These are phyloP conservation scores for Lepidochrysops patricia DNA, from an alignment of 2,888 invertebrate genomes.

Conservation along the genomic window DNA sequence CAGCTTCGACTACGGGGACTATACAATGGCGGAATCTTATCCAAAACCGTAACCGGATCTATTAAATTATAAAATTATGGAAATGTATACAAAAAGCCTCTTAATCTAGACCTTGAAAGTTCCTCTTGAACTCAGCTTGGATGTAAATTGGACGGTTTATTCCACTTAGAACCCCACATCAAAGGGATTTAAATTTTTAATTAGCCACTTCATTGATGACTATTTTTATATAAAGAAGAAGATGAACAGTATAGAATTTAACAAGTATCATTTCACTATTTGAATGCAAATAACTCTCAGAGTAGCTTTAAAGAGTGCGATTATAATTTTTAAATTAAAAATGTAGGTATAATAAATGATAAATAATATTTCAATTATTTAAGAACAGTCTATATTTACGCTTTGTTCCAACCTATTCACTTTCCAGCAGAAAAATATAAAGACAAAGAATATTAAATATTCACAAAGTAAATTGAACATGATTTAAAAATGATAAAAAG, in stretches of 20 bases:
- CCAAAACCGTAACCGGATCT: neutral
- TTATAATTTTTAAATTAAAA: neutral
- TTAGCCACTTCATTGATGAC: neutral
- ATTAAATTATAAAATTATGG: neutral
- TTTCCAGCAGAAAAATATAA: neutral
- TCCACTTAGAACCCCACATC: neutral
- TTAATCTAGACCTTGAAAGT: slow-evolving; percentile 21
- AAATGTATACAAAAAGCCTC: slow-evolving; percentile 9
- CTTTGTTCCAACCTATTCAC: neutral
- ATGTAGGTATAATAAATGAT: neutral
- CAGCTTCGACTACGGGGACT: neutral
- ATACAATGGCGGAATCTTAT: neutral
- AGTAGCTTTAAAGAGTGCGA: neutral
- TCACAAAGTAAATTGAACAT: neutral
- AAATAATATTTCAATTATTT: neutral
- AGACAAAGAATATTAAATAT: neutral
- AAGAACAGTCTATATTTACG: neutral
- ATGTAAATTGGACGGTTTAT: neutral
- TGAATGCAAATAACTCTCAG: neutral
- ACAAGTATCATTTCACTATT: neutral
- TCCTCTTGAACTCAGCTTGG: neutral
- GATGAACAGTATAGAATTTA: neutral
- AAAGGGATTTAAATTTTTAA: slow-evolving; percentile 13
- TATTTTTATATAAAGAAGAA: neutral
- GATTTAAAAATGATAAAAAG: slow-evolving; percentile 7